A percentile compares a stretch with the other conserved stretches of the same genome.
Evolutionary conservation across 2,797 vertebrate species (phyloP).

Genomic region (Scolopax bukidnonensis): DNA sequence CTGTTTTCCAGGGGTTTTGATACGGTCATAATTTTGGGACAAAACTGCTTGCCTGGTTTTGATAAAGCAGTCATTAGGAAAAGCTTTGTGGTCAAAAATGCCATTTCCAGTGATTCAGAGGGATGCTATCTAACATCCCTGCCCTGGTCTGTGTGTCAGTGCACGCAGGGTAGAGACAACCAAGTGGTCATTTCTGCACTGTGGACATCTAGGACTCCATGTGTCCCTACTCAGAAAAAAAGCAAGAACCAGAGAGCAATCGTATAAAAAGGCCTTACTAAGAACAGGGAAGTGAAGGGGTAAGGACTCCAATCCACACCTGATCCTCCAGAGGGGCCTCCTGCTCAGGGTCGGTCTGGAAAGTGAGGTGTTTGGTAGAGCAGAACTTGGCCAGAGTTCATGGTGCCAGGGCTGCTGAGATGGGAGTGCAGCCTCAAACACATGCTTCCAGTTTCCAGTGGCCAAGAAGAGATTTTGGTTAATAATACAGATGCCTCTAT

Average conservation of each 20-base stretch:
- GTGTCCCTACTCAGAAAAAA: background rate
- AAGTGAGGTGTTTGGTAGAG: background rate
- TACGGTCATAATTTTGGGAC: background rate
- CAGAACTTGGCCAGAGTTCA: background rate
- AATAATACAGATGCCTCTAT: background rate
- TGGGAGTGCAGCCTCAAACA: background rate
- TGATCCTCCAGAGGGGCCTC: background rate
- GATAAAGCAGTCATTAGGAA: background rate
- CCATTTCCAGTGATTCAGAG: background rate
- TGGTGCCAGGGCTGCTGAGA: background rate
- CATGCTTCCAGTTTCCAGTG: background rate
- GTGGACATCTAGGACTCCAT: fast-evolving
- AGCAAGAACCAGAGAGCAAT: background rate
- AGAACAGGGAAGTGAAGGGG: background rate
- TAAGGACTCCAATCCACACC: background rate
- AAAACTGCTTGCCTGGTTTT: background rate
- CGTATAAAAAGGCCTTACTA: background rate
- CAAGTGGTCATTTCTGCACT: fast-evolving
- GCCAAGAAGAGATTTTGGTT: background rate
- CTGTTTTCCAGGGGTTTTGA: background rate
- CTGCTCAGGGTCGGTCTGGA: background rate
- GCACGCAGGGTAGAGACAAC: background rate
- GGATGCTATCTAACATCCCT: background rate
- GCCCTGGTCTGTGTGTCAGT: background rate
- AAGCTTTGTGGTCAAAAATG: background rate